A percentile compares a stretch with the other conserved stretches of the same genome.
Conservation (phyloP, 1,140 invertebrate genomes). For the Odontomachus brunneus region DNA sequence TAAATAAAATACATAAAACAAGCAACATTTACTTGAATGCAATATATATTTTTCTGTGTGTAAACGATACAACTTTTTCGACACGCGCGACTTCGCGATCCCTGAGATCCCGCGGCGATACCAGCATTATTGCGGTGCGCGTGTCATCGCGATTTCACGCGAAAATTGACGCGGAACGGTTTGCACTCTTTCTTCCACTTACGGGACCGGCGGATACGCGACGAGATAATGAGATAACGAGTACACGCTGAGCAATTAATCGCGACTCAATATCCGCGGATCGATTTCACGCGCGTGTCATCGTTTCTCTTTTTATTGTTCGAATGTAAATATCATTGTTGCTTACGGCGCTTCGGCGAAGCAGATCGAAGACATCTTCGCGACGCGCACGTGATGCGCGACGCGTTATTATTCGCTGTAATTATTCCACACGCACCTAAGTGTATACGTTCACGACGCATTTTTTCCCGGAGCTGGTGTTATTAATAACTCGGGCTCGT, state of each 20-base stretch:
- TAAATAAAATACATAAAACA: no score
- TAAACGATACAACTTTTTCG: no score
- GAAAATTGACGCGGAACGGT: conserved; percentile 27
- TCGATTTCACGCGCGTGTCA: conserved; percentile 22
- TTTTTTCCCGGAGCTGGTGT: conserved; percentile 7
- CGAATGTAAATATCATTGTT: conserved; percentile 27
- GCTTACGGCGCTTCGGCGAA: conserved; percentile 1
- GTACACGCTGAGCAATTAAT: conserved; percentile 9
- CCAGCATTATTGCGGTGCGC: no score
- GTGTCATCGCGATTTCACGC: conserved; percentile 52
- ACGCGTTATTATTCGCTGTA: conserved; percentile 19
- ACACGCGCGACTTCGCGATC: conserved; percentile 2
- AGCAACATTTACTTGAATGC: no score
- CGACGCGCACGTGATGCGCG: no score
- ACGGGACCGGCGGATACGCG: not conserved
- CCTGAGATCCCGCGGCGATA: no score
- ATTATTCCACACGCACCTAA: conserved; percentile 12
- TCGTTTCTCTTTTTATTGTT: not conserved
- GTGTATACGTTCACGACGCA: not conserved
- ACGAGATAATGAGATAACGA: not conserved
- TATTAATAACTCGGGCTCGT: conserved; percentile 36
- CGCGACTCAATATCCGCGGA: not conserved
- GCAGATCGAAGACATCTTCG: not conserved
- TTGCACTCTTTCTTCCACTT: not conserved
- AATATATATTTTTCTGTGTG: no score